Evolutionary conservation across 2,797 vertebrate species (phyloP).

Genomic region (Sebastolobus alascanus): DNA sequence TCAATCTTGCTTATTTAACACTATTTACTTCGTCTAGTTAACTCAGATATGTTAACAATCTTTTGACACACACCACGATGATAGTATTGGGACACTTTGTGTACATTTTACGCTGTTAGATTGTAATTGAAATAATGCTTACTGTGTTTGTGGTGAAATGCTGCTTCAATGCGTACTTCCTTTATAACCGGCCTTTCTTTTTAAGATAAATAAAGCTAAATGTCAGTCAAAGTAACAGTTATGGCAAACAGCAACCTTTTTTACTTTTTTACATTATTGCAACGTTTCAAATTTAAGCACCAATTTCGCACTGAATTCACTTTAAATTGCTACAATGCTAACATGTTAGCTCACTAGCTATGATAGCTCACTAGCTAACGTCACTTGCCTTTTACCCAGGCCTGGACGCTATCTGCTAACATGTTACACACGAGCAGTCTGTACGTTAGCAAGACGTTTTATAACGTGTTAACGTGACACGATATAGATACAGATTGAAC

Average conservation of each 20-base stretch:
- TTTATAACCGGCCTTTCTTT: background rate
- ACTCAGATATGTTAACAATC: background rate
- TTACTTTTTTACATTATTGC: fast-evolving
- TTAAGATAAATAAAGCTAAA: fast-evolving
- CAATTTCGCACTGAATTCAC: fast-evolving
- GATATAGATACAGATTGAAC: fast-evolving
- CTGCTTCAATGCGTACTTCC: background rate
- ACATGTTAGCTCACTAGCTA: background rate
- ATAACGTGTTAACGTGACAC: background rate
- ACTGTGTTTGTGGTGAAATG: background rate
- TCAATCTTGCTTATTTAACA: conserved; percentile 56
- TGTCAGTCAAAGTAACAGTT: fast-evolving
- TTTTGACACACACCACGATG: fast-evolving
- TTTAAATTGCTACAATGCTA: conserved; percentile 1
- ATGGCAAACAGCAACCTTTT: fast-evolving
- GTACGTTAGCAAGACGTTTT: fast-evolving
- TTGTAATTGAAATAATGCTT: fast-evolving
- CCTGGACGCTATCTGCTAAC: fast-evolving
- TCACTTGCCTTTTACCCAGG: fast-evolving
- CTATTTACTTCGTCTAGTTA: fast-evolving
- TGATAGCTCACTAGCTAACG: background rate
- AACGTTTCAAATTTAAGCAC: fast-evolving
- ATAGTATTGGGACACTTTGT: background rate
- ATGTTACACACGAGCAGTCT: background rate
- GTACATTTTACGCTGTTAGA: background rate